A percentile compares a stretch with the other conserved stretches of the same genome.
These are phyloP conservation scores for Melopsittacus undulatus DNA, from an alignment of 2,797 vertebrate genomes.

Conservation along the genomic window DNA sequence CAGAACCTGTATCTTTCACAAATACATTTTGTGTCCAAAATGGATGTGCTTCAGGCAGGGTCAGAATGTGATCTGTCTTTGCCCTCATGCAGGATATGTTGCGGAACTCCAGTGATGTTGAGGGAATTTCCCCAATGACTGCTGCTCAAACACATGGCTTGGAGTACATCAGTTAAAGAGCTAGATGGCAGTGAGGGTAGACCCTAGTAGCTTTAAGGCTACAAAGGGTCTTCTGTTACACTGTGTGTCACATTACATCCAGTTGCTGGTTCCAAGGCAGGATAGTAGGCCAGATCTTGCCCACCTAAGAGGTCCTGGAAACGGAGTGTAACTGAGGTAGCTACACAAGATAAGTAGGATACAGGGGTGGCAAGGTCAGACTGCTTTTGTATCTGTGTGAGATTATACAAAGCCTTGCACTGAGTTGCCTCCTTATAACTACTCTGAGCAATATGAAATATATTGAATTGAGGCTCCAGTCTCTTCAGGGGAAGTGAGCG, in stretches of 20 bases:
- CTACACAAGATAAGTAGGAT: not conserved
- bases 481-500: not conserved
- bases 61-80: not conserved
- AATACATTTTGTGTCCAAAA: not conserved
- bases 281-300: not conserved
- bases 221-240: not conserved
- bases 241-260: rapidly evolving
- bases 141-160: not conserved
- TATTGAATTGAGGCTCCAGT: not conserved
- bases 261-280: not conserved
- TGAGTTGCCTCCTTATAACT: not conserved
- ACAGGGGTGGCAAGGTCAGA: not conserved
- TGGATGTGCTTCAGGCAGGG: rapidly evolving
- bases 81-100: not conserved
- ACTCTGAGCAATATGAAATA: not conserved
- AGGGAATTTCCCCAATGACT: rapidly evolving
- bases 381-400: not conserved
- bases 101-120: rapidly evolving
- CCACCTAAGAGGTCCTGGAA: not conserved
- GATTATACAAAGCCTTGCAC: not conserved
- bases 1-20: not conserved
- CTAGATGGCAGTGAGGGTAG: not conserved
- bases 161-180: not conserved
- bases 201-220: not conserved
- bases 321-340: not conserved